Conservation (phyloP, 2,797 vertebrate species). For the Danio tinwini region DNA sequence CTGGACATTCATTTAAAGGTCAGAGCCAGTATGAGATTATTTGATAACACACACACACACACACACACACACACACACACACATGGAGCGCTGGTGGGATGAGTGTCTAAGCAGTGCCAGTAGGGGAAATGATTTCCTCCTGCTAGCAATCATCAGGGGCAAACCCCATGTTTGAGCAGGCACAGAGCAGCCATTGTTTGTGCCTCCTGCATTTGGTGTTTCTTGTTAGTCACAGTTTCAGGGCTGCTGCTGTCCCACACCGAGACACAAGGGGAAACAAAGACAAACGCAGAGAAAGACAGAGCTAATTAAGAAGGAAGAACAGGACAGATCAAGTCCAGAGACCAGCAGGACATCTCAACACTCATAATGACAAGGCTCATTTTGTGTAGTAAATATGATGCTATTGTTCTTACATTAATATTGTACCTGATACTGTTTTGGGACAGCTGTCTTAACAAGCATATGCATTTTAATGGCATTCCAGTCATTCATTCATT, state of each 20-base stretch:
- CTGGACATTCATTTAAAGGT: constrained; percentile 27
- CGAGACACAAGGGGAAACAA: background rate
- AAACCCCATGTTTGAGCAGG: constrained; percentile 40
- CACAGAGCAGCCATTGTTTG: constrained; percentile 54
- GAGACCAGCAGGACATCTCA: too few species aligned
- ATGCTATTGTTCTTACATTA: too few species aligned
- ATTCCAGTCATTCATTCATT: too few species aligned
- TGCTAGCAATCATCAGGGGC: constrained; percentile 51
- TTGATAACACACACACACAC: constrained; percentile 4
- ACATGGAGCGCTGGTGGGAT: background rate
- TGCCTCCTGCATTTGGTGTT: constrained; percentile 50
- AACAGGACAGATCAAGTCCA: too few species aligned
- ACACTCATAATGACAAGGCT: too few species aligned
- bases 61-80: background rate
- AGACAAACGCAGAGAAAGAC: background rate
- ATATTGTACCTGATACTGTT: too few species aligned
- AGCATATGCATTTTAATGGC: too few species aligned
- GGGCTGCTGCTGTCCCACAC: constrained; percentile 26
- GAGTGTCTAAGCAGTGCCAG: constrained; percentile 24
- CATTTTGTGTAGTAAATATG: too few species aligned
- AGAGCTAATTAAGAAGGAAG: too few species aligned
- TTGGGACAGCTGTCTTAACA: too few species aligned
- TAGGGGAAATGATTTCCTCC: constrained; percentile 48
- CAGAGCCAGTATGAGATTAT: constrained; percentile 12
- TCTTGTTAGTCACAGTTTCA: constrained; percentile 53